phyloP scores from a whole-genome alignment of 2,797 vertebrate species.

The Hylomyscus alleni region DNA sequence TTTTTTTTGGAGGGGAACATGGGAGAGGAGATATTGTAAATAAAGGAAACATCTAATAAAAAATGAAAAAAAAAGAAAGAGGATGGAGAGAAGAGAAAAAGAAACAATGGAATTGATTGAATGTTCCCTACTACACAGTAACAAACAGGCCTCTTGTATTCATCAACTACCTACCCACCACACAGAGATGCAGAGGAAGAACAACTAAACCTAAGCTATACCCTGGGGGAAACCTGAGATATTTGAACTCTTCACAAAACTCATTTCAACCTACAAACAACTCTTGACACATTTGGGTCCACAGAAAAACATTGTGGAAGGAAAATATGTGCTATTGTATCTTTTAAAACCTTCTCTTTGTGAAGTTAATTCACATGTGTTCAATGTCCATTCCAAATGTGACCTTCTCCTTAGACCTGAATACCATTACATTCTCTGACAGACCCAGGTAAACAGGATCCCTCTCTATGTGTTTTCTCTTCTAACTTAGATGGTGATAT shows the following conservation, averaged over 20 bases:
- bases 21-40: too few species aligned
- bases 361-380: not conserved
- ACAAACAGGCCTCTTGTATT: not conserved
- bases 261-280: not conserved
- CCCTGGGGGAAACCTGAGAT: not conserved
- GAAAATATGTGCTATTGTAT: not conserved
- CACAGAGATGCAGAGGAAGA: not conserved
- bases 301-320: not conserved
- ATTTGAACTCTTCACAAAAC: not conserved
- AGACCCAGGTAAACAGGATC: slow-evolving; percentile 4
- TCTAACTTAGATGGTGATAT: not conserved
- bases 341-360: not conserved
- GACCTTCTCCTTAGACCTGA: not conserved
- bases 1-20: too few species aligned
- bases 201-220: not conserved
- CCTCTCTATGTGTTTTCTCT: slow-evolving; percentile 5
- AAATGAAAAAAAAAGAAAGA: not conserved
- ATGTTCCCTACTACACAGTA: not conserved
- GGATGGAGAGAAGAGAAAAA: not conserved
- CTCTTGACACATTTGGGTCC: not conserved
- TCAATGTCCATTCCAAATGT: slow-evolving; percentile 32
- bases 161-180: not conserved
- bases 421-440: not conserved
- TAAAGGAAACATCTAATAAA: too few species aligned
- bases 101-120: not conserved